A percentile compares a stretch with the other conserved stretches of the same genome.
phyloP scores from a whole-genome alignment of 2,888 invertebrate genomes.

The Chironomus tentans region DNA sequence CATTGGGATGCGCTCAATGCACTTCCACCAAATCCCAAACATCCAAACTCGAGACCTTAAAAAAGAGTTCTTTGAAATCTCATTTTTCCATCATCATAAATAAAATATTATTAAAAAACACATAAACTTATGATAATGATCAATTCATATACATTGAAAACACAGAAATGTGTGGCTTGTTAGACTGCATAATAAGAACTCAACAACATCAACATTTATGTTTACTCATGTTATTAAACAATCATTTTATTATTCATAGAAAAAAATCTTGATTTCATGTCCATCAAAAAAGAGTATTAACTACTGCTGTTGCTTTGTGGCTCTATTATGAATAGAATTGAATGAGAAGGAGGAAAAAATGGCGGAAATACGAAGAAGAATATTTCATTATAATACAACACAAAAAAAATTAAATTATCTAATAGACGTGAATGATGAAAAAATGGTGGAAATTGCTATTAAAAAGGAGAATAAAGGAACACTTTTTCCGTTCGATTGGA shows the following conservation, averaged over 20 bases:
- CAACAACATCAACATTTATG: not conserved
- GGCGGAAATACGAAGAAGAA: too few relatives aligned
- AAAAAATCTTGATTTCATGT: conserved; percentile 11
- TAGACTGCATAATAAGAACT: not conserved
- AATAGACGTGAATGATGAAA: not conserved
- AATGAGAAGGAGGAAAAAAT: too few relatives aligned
- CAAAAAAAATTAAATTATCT: not conserved
- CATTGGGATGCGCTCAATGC: too few relatives aligned
- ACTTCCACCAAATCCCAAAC: too few relatives aligned
- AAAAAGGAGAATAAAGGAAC: not conserved
- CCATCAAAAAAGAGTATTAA: not conserved
- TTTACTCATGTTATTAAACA: conserved; percentile 25
- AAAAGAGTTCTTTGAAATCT: not conserved
- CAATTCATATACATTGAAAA: not conserved
- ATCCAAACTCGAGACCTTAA: not conserved
- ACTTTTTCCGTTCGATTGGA: not conserved
- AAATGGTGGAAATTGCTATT: not conserved
- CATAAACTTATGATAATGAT: not conserved
- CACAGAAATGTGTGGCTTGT: not conserved
- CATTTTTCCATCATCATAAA: not conserved
- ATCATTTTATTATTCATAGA: conserved; percentile 16
- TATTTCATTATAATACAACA: not conserved
- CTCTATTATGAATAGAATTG: too few relatives aligned
- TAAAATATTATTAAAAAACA: not conserved
- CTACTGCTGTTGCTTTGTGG: not conserved